Conservation (phyloP, 2,113 vertebrate genomes). For the Paratilapia polleni region DNA sequence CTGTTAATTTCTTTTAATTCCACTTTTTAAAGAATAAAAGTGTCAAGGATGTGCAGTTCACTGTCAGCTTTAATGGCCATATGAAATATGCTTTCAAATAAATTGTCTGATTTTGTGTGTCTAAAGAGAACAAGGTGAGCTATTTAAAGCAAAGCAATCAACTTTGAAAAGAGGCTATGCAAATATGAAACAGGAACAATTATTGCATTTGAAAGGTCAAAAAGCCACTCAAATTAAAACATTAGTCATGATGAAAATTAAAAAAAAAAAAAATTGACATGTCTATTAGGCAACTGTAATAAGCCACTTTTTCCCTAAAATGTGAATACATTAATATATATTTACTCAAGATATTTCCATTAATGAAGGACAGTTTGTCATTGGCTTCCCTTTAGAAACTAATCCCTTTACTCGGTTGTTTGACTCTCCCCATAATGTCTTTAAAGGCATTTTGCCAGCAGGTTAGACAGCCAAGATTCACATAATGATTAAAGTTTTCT, state of each 20-base stretch:
- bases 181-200: neutral
- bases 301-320: neutral
- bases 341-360: neutral
- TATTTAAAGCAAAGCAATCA: constrained; percentile 9
- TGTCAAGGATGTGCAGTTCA: neutral
- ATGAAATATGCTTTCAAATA: constrained; percentile 10
- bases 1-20: neutral
- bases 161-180: neutral
- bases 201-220: constrained; percentile 8
- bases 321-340: neutral
- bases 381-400: neutral
- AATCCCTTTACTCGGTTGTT: neutral
- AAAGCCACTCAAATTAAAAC: neutral
- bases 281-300: neutral
- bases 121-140: neutral
- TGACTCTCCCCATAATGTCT: constrained; percentile 36
- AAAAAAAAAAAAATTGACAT: no score
- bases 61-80: neutral
- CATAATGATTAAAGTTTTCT: constrained; percentile 40
- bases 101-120: neutral
- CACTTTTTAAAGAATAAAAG: neutral
- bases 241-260: neutral
- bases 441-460: constrained; percentile 43
- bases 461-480: constrained; percentile 30
- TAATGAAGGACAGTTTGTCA: constrained; percentile 7